Base-by-base conservation (phyloP, 2,888 invertebrate species). In the Drosophila fungiperda region DNA sequence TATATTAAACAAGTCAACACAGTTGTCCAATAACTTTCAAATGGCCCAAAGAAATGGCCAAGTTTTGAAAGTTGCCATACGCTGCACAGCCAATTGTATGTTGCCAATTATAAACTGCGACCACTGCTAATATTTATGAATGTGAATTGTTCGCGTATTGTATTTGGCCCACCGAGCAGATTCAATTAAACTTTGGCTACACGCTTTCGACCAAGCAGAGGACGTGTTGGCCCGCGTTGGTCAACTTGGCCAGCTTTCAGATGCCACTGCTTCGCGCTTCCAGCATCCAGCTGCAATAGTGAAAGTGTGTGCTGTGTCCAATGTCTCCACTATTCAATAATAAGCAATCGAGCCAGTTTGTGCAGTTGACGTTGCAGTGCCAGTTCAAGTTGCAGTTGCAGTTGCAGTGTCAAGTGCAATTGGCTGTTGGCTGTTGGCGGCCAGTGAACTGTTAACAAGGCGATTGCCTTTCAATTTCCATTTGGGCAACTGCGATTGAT, bases 131-230 rank as follows among this genome's bases (percentile, higher is more conserved):
- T n/a, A 55, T 26, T 26, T 55, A 55, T 55, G 38, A n/a, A 66
- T 35, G 50, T 49, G 26, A 8, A 67, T 73, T 86, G 83, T 69
- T 8, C 29, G 17, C 20, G 40, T 42, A 20, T 26, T 73, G 75
- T 36, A 40, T 29, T n/a, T 57, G 76, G 76, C 58, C 68, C 60
- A 57, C 52, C 53, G 65, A 63, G 70, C 73, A 79, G 75, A 84
- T 85, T 85, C 89, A 85, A 85, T 85, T 85, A 89, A 87, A 89
- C 85, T 89, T 87, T 89, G 73, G 68, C 90, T 89, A 87, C 79
- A 87, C 89, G 85, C 85, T 86, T 86, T 87, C 83, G 72, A 87
- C 87, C 86, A 75, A 78, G 71, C 72, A 78, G 71, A 73, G 81
- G 73, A 81, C 77, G 68, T 66, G 81, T 73, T 66, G 77, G 64